A percentile compares a stretch with the other conserved stretches of the same genome.
Conservation (phyloP, 2,113 vertebrate genomes). For the Hemiprocne comata region DNA sequence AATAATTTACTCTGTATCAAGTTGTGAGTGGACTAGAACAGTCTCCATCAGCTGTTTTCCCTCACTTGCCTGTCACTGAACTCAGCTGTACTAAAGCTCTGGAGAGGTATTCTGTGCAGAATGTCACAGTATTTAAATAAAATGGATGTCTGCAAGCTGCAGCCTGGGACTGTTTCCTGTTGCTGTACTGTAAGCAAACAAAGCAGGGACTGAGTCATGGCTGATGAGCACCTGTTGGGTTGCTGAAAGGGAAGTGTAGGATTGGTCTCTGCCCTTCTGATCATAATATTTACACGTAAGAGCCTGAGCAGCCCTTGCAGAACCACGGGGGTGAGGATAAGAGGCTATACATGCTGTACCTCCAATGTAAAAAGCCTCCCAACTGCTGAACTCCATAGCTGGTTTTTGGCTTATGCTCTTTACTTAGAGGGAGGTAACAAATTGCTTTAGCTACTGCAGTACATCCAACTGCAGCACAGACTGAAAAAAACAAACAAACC, state of each 20-base stretch:
- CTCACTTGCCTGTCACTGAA: neutral
- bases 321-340: accelerated
- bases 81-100: neutral
- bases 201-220: accelerated
- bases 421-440: neutral
- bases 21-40: too few species aligned
- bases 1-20: too few species aligned
- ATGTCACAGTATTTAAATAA: neutral
- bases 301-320: neutral
- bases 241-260: too few species aligned
- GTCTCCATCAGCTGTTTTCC: neutral
- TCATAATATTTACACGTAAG: accelerated
- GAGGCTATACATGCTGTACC: accelerated
- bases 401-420: accelerated
- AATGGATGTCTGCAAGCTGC: neutral
- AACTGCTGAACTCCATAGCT: accelerated
- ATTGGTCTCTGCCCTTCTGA: neutral
- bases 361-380: accelerated
- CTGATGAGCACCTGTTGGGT: accelerated
- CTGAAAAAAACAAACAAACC: accelerated
- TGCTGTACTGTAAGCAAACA: neutral
- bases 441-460: neutral
- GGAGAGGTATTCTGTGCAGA: neutral
- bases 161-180: neutral
- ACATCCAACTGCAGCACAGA: neutral